Evolutionary conservation across 1,140 invertebrate species (phyloP), one percentile per base, ranked within the genome.

Genomic region (Drosophila lini): DNA sequence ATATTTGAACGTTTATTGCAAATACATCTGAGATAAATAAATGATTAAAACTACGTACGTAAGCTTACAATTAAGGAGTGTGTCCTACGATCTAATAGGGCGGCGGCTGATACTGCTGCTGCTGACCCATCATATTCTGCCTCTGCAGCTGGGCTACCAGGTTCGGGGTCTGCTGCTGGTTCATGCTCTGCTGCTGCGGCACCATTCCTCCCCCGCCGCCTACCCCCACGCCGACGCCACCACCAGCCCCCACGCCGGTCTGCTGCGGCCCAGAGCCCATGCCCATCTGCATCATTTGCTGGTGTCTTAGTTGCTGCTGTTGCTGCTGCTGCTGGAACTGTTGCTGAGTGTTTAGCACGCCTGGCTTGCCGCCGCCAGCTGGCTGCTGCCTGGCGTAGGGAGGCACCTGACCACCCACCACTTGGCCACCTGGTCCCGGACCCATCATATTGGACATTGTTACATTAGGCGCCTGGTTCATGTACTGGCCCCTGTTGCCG

Each of bases 81-180:
- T 65, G 19, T 55, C 13, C 11, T 70, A 67, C 19, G 8, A 45
- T 59, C 64, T 89, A 89, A 65, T 84, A 89, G 22, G 80, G 84
- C 25, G 85, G 84, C 16, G 80, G 81, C 42, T 89, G 80, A 44
- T 89, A 91, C 69, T 90, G 90, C 25, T 89, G 86, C 67, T 92
- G 93, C 44, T 92, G 92, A 2, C 76, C 88, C 84, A 91, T 92
- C 92, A 92, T 93, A 78, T 82, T 91, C 53, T 95, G 94, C 41
- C 94, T 92, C 73, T 94, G 94, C 63, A 95, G 92, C 80, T 95
- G 94, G 7, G 94, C 94, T 2, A 95, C 94, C n/a, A 95, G 82
- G 67, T 95, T 94, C 2, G 94, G 93, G 0, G 93, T 94, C 62
- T 94, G 94, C 83, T 95, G 94, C 67, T 94, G 94, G 8, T 93